These are phyloP conservation scores for Etheostoma spectabile DNA, from an alignment of 2,113 vertebrate genomes.

Conservation along the genomic window DNA sequence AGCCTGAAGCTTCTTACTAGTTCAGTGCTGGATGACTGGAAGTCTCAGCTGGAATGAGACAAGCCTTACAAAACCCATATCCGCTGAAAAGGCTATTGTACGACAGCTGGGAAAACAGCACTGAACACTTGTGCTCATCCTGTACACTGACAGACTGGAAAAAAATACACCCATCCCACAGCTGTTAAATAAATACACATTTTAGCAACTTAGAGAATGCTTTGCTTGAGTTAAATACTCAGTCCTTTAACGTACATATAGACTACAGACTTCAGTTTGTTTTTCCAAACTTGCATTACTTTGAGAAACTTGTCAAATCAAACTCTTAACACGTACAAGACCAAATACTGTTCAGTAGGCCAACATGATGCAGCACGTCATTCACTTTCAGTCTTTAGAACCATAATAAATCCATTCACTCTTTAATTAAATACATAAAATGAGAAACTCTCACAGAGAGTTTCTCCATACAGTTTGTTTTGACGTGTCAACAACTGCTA, in stretches of 20 bases:
- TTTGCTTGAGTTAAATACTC: conserved; percentile 31
- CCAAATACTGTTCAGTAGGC: neutral
- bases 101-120: conserved; percentile 71
- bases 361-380: neutral
- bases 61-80: conserved; percentile 42
- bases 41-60: conserved; percentile 57
- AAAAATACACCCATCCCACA: conserved; percentile 35
- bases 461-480: conserved; percentile 3
- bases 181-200: neutral
- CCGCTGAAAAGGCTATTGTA: conserved; percentile 32
- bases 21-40: conserved; percentile 34
- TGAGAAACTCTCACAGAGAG: conserved; percentile 43
- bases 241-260: neutral
- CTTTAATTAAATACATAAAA: conserved; percentile 32
- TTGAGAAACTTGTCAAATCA: conserved; percentile 11
- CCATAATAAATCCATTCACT: neutral
- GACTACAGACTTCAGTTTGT: neutral
- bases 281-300: neutral
- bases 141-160: conserved; percentile 46
- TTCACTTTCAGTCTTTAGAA: neutral
- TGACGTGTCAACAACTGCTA: neutral
- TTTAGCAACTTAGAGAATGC: neutral
- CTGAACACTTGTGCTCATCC: conserved; percentile 37
- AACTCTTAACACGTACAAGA: neutral
- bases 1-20: conserved; percentile 47